phyloP scores from a whole-genome alignment of 2,888 invertebrate genomes.

The Apamea monoglypha region DNA sequence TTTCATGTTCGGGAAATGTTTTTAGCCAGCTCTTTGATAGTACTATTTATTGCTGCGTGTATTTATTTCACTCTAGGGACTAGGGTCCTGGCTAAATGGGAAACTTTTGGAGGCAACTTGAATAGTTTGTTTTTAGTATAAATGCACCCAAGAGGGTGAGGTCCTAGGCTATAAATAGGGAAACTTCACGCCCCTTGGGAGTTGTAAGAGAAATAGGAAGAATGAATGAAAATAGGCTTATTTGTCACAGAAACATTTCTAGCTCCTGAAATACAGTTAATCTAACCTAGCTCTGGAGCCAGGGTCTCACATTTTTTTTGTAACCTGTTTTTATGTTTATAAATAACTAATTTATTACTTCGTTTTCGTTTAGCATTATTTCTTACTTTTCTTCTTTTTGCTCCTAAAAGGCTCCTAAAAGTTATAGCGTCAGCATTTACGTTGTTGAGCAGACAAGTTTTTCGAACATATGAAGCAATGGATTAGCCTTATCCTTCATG shows the following conservation, averaged over 20 bases:
- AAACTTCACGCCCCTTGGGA: neutral
- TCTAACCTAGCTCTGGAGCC: no score
- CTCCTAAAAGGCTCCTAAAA: no score
- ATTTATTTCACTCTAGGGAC: constrained; percentile 50
- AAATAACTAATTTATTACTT: no score
- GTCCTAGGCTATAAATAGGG: neutral
- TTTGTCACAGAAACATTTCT: neutral
- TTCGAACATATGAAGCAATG: no score
- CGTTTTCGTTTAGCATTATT: no score
- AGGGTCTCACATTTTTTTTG: no score
- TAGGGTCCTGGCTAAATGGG: constrained; percentile 35
- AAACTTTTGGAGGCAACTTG: constrained; percentile 35
- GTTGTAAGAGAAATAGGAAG: neutral
- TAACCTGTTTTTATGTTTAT: no score
- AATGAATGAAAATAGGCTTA: neutral
- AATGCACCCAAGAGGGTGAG: constrained; percentile 39
- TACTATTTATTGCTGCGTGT: constrained; percentile 37
- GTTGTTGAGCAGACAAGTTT: no score
- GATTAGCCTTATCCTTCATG: no score
- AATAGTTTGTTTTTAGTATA: constrained; percentile 51
- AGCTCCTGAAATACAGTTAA: no score
- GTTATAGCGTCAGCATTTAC: neutral
- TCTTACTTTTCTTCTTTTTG: no score
- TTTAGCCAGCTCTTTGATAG: constrained; percentile 29
- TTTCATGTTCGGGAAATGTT: constrained; percentile 50